Conservation (phyloP, 2,888 invertebrate genomes). For the Hemistola chrysoprasaria region DNA sequence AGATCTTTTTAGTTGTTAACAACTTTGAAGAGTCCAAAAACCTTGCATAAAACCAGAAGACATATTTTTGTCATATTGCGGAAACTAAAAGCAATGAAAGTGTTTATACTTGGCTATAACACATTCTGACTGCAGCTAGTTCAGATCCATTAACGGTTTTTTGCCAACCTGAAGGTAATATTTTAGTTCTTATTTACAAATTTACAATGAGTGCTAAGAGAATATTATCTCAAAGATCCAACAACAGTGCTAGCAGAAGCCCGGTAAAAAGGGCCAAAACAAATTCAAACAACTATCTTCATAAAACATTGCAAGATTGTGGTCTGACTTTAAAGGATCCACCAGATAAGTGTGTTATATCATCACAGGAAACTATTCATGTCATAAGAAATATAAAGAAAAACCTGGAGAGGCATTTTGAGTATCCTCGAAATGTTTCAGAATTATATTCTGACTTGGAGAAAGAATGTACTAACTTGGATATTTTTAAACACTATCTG, state of each 20-base stretch:
- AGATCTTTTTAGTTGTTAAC: too few species aligned
- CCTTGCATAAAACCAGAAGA: too few species aligned
- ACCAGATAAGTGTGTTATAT: constrained; percentile 54
- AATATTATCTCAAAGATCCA: constrained; percentile 36
- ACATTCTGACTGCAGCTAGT: too few species aligned
- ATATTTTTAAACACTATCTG: constrained; percentile 56
- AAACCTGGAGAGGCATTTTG: constrained; percentile 57
- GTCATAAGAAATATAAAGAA: constrained; percentile 67
- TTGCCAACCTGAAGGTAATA: too few species aligned
- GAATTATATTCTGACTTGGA: constrained; percentile 65
- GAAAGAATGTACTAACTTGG: constrained; percentile 42
- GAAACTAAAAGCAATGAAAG: too few species aligned
- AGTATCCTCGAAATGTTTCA: constrained; percentile 80
- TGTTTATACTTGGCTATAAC: too few species aligned
- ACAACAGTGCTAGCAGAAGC: constrained; percentile 26
- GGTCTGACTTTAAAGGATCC: constrained; percentile 56
- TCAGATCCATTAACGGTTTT: too few species aligned
- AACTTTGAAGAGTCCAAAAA: too few species aligned
- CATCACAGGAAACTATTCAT: constrained; percentile 65
- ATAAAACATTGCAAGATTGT: constrained; percentile 52
- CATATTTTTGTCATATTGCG: too few species aligned
- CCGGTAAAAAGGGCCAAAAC: constrained; percentile 49
- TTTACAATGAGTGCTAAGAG: constrained; percentile 41
- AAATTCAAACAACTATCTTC: constrained; percentile 44
- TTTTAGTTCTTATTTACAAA: too few species aligned